These are phyloP conservation scores for Cottoperca gobio DNA, from an alignment of 2,797 vertebrate species.

Conservation along the genomic window DNA sequence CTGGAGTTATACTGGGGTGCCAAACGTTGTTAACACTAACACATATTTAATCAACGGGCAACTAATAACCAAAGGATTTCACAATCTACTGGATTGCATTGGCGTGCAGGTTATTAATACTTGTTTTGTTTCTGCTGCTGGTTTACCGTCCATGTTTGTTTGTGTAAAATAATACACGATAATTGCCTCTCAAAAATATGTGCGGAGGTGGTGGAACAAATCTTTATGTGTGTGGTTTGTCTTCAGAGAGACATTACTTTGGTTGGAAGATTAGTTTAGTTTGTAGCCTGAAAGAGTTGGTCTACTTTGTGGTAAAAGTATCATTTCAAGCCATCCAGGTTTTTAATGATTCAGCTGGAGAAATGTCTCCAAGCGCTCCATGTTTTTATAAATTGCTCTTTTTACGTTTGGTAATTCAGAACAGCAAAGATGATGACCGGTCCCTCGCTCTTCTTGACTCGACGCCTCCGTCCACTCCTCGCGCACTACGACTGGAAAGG, in stretches of 20 bases:
- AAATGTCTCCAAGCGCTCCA: neutral
- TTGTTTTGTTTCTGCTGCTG: neutral
- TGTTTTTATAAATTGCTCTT: neutral
- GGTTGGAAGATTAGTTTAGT: neutral
- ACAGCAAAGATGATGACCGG: slow-evolving; percentile 91
- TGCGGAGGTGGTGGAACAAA: neutral
- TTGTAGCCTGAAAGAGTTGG: neutral
- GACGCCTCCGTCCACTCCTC: slow-evolving; percentile 89
- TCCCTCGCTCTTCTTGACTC: slow-evolving; percentile 90
- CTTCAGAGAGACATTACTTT: neutral
- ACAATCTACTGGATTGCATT: too few species aligned
- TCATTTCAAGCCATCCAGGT: neutral
- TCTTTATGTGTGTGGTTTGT: too few species aligned
- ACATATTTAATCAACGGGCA: neutral
- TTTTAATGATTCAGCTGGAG: neutral
- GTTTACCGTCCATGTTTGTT: too few species aligned
- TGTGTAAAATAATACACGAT: too few species aligned
- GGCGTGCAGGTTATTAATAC: neutral
- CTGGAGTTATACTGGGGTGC: neutral
- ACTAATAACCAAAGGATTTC: neutral
- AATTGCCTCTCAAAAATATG: neutral
- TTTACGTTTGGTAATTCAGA: slow-evolving; percentile 72
- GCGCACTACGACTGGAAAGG: slow-evolving; percentile 89
- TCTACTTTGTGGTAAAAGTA: neutral
- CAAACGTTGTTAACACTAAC: neutral